phyloP scores from a whole-genome alignment of 2,888 invertebrate species.

The Andrena chrysosceles region DNA sequence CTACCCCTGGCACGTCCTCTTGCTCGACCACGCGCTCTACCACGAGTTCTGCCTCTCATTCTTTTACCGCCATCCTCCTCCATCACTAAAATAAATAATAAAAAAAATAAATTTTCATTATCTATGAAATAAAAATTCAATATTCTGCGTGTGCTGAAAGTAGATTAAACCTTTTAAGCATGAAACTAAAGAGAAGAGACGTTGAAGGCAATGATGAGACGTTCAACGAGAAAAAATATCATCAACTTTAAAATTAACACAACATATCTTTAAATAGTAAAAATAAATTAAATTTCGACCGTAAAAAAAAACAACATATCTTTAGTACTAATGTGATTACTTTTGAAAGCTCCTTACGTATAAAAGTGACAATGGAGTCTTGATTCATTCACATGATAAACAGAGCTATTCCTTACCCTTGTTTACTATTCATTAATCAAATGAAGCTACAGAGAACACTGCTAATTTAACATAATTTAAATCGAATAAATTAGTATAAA shows the following conservation, averaged over 20 bases:
- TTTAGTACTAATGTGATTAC: background rate
- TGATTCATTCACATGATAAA: too few relatives aligned
- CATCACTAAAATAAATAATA: constrained; percentile 80
- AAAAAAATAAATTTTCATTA: constrained; percentile 51
- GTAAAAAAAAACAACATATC: too few relatives aligned
- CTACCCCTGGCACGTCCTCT: constrained; percentile 89
- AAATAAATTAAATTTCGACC: too few relatives aligned
- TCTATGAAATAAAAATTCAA: constrained; percentile 5
- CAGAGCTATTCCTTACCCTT: too few relatives aligned
- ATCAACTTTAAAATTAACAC: background rate
- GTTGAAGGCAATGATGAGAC: background rate
- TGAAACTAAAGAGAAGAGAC: background rate
- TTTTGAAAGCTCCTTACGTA: too few relatives aligned
- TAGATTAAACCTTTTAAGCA: background rate
- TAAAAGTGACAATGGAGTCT: too few relatives aligned
- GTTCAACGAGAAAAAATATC: background rate
- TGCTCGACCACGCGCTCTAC: constrained; percentile 92
- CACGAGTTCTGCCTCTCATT: constrained; percentile 91
- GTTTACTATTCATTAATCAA: too few relatives aligned
- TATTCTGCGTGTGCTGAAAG: background rate
- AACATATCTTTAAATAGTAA: background rate
- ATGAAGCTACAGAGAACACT: too few relatives aligned
- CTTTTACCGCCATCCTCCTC: constrained; percentile 86
- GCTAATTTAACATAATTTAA: background rate
- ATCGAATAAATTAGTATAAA: background rate